phyloP scores from a whole-genome alignment of 2,113 vertebrate genomes.

The Peucedramus taeniatus region DNA sequence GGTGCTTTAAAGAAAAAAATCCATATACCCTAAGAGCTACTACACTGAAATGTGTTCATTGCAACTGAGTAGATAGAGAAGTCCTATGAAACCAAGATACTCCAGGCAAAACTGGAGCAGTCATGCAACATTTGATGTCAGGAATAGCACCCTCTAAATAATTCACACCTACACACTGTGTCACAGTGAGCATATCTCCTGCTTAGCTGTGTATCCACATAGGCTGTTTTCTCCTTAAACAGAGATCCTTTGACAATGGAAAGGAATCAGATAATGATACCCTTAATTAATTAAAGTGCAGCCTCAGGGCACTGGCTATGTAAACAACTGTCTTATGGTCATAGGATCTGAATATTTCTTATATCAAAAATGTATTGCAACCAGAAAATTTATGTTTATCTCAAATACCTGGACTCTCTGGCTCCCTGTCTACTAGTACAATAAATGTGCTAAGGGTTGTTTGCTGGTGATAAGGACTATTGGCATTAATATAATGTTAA shows the following conservation, averaged over 20 bases:
- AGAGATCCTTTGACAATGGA: not conserved
- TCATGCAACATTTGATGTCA: rapidly evolving
- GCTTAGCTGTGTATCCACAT: not conserved
- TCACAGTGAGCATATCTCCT: not conserved
- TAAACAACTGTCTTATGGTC: not conserved
- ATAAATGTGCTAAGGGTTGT: not conserved
- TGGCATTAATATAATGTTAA: not conserved
- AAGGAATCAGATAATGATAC: not conserved
- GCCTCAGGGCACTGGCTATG: not conserved
- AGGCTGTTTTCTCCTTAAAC: not conserved
- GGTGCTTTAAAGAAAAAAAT: not conserved
- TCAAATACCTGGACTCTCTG: not conserved
- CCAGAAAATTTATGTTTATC: not conserved
- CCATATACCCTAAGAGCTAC: not conserved
- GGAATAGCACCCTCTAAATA: not conserved
- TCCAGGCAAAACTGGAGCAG: not conserved
- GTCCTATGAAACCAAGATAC: not conserved
- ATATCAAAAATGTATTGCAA: not conserved
- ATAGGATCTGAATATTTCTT: not conserved
- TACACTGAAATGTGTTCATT: not conserved
- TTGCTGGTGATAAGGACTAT: not conserved
- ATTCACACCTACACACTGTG: not conserved
- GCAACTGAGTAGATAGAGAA: not conserved
- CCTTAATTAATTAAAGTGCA: not conserved
- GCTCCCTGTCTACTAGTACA: not conserved